These are phyloP conservation scores for Crotalus helleri DNA, from an alignment of 2,113 vertebrate genomes.

Conservation along the genomic window DNA sequence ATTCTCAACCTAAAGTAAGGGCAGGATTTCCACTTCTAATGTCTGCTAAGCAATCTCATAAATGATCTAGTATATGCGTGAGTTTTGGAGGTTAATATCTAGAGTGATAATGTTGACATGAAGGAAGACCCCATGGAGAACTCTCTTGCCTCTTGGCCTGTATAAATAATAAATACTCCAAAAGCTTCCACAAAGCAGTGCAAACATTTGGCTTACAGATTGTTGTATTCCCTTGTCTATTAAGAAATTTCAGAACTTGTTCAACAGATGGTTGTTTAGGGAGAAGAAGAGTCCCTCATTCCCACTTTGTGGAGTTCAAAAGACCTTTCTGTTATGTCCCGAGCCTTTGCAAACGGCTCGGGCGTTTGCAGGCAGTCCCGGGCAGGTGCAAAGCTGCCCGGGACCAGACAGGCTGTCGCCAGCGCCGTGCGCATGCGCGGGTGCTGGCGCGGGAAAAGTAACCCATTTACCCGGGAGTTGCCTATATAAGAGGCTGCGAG, in stretches of 20 bases:
- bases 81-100: constrained; percentile 25
- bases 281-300: background rate
- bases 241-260: background rate
- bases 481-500: too few relatives aligned
- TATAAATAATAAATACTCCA: constrained; percentile 20
- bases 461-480: too few relatives aligned
- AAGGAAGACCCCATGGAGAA: background rate
- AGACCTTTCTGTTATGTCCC: too few relatives aligned
- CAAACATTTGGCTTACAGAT: constrained; percentile 10
- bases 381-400: too few relatives aligned
- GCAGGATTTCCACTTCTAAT: background rate
- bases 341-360: too few relatives aligned
- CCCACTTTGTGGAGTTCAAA: constrained; percentile 24
- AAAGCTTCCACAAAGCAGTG: background rate
- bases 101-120: constrained; percentile 24
- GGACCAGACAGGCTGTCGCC: too few relatives aligned
- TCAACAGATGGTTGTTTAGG: constrained; percentile 22
- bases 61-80: background rate
- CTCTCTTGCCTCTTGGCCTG: constrained; percentile 15
- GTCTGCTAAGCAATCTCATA: background rate
- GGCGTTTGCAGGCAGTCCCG: too few relatives aligned
- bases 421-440: too few relatives aligned
- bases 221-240: background rate
- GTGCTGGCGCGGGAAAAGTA: too few relatives aligned
- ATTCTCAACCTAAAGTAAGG: background rate